Percentiles rank a stretch among this genome's conserved stretches.
phyloP scores from a whole-genome alignment of 2,113 vertebrate genomes.

The Erythrolamprus reginae region DNA sequence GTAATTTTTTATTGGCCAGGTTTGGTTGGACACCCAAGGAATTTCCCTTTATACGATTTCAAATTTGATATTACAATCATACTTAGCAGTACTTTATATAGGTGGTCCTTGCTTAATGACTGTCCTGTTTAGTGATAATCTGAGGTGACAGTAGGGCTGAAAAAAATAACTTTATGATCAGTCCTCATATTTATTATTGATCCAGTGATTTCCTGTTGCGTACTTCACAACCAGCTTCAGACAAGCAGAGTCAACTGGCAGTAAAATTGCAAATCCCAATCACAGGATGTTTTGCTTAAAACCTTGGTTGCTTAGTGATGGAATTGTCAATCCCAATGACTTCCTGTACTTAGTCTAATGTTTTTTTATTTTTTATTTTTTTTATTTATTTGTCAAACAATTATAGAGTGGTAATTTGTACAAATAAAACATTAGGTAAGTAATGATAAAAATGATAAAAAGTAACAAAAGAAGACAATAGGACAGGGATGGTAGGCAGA shows the following conservation, averaged over 20 bases:
- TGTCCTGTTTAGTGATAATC: not conserved
- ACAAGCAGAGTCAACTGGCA: not conserved
- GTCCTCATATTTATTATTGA: not conserved
- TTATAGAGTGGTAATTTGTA: too few species aligned
- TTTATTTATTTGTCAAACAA: too few species aligned
- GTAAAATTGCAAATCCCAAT: not conserved
- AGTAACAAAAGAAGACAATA: too few species aligned
- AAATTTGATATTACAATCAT: not conserved
- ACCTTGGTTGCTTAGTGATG: not conserved
- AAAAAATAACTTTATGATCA: not conserved
- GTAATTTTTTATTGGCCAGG: too few species aligned
- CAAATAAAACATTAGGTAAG: too few species aligned
- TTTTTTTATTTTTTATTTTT: too few species aligned
- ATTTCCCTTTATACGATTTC: not conserved
- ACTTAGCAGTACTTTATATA: not conserved
- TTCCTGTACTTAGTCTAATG: not conserved
- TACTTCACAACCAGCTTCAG: not conserved
- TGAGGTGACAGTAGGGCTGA: not conserved
- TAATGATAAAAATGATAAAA: too few species aligned
- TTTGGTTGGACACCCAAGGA: too few species aligned
- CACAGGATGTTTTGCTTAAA: not conserved
- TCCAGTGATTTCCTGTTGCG: not conserved
- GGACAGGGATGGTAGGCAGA: too few species aligned
- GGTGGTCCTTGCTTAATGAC: not conserved
- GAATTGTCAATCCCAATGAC: not conserved